These are phyloP conservation scores for Pipra filicauda DNA, from an alignment of 2,113 vertebrate species.

Conservation along the genomic window DNA sequence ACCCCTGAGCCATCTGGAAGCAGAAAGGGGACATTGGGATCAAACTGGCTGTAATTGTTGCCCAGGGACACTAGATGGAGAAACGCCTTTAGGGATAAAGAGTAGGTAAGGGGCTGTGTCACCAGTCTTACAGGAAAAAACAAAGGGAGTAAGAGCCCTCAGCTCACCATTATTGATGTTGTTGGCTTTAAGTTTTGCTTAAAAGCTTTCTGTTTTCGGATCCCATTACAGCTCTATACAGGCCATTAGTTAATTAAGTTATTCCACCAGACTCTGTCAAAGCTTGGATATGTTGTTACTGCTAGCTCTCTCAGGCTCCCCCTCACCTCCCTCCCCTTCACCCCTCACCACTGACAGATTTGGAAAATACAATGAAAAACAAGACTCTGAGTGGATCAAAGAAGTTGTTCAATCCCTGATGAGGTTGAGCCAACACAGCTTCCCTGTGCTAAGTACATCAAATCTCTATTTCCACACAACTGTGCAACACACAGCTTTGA, in stretches of 20 bases:
- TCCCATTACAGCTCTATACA: constrained; percentile 45
- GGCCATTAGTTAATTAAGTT: constrained; percentile 76
- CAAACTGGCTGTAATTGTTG: background rate
- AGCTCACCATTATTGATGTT: constrained; percentile 38
- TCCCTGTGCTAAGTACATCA: background rate
- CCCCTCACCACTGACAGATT: background rate
- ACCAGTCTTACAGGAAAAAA: background rate
- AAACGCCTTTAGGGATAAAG: background rate
- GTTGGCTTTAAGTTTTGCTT: constrained; percentile 62
- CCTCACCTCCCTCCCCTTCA: background rate
- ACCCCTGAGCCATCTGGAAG: background rate
- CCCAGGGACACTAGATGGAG: constrained; percentile 64
- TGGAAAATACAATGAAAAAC: background rate
- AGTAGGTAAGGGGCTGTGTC: background rate
- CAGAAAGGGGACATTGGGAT: background rate
- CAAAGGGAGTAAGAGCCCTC: background rate
- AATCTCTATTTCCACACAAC: background rate
- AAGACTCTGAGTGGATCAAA: background rate
- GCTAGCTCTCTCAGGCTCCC: constrained; percentile 17
- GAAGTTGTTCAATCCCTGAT: background rate
- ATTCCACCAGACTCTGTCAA: constrained; percentile 39
- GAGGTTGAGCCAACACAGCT: background rate
- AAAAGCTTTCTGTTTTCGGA: constrained; percentile 57
- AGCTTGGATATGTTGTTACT: constrained; percentile 38
- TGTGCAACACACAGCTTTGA: background rate